These are phyloP conservation scores for Antitype chi DNA, from an alignment of 2,888 invertebrate species.

Conservation along the genomic window DNA sequence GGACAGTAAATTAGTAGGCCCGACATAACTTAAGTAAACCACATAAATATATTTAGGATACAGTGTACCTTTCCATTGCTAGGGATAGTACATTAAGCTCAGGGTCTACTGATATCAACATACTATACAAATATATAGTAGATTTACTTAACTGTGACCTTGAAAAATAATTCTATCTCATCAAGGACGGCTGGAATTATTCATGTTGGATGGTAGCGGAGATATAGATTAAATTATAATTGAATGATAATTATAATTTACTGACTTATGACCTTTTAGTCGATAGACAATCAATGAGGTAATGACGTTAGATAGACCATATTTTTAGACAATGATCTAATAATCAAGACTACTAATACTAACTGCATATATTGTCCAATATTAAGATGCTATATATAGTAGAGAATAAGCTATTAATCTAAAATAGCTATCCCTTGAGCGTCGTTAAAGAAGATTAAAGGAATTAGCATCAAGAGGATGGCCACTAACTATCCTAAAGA, in stretches of 20 bases:
- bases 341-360: not conserved
- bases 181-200: conserved; percentile 5
- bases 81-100: conserved; percentile 34
- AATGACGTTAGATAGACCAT: conserved; percentile 15
- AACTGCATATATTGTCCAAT: not conserved
- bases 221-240: conserved; percentile 27
- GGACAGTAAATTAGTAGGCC: conserved; percentile 38
- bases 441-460: conserved; percentile 52
- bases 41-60: conserved; percentile 38
- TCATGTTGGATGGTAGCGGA: not conserved
- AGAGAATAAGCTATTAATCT: conserved; percentile 19
- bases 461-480: conserved; percentile 34
- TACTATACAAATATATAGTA: conserved; percentile 3
- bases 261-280: conserved; percentile 12
- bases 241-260: conserved; percentile 24
- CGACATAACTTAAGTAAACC: conserved; percentile 29
- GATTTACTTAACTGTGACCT: conserved; percentile 1
- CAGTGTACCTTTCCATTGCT: conserved; percentile 29
- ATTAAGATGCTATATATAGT: not conserved
- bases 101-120: conserved; percentile 27
- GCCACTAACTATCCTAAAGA: conserved; percentile 15
- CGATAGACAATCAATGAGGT: conserved; percentile 28
- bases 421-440: conserved; percentile 14
- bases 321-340: conserved; percentile 49
- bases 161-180: conserved; percentile 3